Base-by-base conservation (phyloP, 2,797 vertebrate genomes). In the Echiichthys vipera region DNA sequence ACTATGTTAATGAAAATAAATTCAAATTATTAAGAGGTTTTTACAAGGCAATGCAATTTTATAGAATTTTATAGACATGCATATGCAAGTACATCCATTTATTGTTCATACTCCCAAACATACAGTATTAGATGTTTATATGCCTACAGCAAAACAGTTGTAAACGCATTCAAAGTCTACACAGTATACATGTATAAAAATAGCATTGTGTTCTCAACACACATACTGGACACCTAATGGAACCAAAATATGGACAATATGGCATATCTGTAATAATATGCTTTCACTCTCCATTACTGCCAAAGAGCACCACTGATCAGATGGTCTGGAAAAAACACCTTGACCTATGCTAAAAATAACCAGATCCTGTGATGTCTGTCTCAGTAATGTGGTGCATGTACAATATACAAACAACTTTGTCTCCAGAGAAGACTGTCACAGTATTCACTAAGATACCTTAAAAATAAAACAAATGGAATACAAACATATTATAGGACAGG, bases 281-380 rank as follows among this genome's bases (percentile, higher is more conserved):
- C 76, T 88, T 87, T 87, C 34, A 84, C 77, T 84, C 63, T 74
- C 79, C 59, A 82, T 86, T 87, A 81, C 65, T 72, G 69, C 58
- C 65, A 50, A 78, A 78, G 49, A 74, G 64, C 59, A 70, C 32
- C 42, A 58, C 58, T 50, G 67, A 84, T 88, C 69, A 86, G 77
- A 80, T 63, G 67, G 71, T 74, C 49, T 69, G 42, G 37, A 81
- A 69, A 77, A 70, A 53, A 54, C 45, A 54, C 54, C 71, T 57
- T 45, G 63, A 71, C 67, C 56, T 27, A 7, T 40, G 45, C 66
- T 73, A 54, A 85, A 74, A 78, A 78, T 80, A 82, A 75, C 39
- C 20, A 18, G 37, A 45, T 25, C 36, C 13, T 51, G 13, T 50
- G 68, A 63, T 37, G 55, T 70, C 47, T 63, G 69, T 20, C 39